These are phyloP conservation scores for Callaeas wilsoni DNA, from an alignment of 2,113 vertebrate species.

Conservation along the genomic window DNA sequence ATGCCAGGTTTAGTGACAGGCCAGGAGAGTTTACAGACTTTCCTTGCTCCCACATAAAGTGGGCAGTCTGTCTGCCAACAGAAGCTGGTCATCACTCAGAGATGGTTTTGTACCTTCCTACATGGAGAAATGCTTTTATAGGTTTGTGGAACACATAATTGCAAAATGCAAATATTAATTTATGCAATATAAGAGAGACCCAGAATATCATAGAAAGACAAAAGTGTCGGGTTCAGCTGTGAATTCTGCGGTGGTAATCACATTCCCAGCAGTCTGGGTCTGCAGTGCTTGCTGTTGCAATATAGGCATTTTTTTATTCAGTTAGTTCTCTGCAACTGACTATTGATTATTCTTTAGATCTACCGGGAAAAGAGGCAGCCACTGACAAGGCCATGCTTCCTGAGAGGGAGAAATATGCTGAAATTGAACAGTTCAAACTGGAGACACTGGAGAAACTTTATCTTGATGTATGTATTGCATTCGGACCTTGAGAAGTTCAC, in stretches of 20 bases:
- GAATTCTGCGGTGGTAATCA: background rate
- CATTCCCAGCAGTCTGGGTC: background rate
- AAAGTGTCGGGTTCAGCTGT: background rate
- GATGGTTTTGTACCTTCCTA: background rate
- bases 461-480: constrained; percentile 55
- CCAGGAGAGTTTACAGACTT: background rate
- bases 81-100: background rate
- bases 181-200: background rate
- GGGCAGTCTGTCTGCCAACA: background rate
- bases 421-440: constrained; percentile 37
- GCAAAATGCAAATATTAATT: background rate
- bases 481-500: background rate
- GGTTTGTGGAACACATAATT: background rate
- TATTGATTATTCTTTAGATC: constrained; percentile 19
- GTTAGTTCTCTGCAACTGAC: background rate
- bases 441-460: constrained; percentile 41
- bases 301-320: background rate
- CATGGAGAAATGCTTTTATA: background rate
- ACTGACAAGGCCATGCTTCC: constrained; percentile 4
- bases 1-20: background rate
- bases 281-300: background rate
- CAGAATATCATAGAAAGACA: background rate
- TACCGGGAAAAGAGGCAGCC: background rate
- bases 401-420: constrained; percentile 45
- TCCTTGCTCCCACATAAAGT: background rate